Evolutionary conservation across 2,113 vertebrate species (phyloP), one percentile per base, ranked within the genome.

Genomic region (Cheirogaleus medius): DNA sequence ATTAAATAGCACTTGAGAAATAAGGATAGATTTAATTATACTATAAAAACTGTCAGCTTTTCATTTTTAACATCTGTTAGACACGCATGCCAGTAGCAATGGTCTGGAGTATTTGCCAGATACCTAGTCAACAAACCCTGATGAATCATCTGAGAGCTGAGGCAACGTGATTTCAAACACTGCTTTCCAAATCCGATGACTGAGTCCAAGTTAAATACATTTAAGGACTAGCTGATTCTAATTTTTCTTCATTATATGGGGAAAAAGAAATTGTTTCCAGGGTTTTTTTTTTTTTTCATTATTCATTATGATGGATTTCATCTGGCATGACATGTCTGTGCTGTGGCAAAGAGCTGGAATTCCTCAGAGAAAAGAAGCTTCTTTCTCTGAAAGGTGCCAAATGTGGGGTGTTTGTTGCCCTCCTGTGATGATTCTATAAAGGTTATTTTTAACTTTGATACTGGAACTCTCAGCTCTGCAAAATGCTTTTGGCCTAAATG

Each of bases 11-110:
- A 97, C 97, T 98, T 98, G 96, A 98, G 97, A 98, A 98, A 94
- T 95, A 94, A 98, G 98, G 68, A 97, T 60, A 95, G 95, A 97
- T 97, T 98, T 98, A 98, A 99, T 98, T 98, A 98, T 95, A 86
- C 74, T 97, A 97, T 97, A 98, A 98, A 98, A 98, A 80, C 92
- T 97, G 97, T 97, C 98, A 98, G 92, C 29, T 77, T 98, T 97
- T 98, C 97, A 96, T 98, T 98, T 98, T 97, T 97, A 98, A 98
- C 98, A 98, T 98, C 98, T 98, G 98, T 92, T 98, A 94, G 96
- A 94, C 86, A 96, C 39, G 25, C 23, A 4, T 95, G 98, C 97
- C 98, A 98, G 80, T 84, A 96, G 68, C 85, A 96, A 90, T 82
- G 92, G 91, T 93, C 87, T 91, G 69, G 80, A 97, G 58, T 87